Conservation (phyloP, 2,888 invertebrate genomes). For the Myopa tessellatipennis region DNA sequence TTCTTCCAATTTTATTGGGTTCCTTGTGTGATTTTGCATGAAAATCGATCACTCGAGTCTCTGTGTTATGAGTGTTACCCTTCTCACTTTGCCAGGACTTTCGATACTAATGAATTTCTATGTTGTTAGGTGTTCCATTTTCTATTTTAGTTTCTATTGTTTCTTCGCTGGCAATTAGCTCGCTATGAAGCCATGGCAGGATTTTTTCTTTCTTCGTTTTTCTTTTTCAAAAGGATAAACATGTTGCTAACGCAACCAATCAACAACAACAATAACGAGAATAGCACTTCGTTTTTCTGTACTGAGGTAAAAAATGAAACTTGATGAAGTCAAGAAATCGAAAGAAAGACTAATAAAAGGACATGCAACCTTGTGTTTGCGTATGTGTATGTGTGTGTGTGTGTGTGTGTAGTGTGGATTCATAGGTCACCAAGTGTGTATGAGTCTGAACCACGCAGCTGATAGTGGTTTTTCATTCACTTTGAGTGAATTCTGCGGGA, state of each 20-base stretch:
- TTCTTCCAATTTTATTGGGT: no score
- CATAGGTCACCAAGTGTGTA: neutral
- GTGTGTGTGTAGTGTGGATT: conserved; percentile 4
- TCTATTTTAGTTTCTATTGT: no score
- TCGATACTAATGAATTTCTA: no score
- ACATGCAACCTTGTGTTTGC: conserved; percentile 22
- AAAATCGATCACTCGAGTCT: no score
- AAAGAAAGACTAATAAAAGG: conserved; percentile 13
- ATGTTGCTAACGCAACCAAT: conserved; percentile 31
- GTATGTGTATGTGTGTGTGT: conserved; percentile 16
- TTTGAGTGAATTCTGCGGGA: no score
- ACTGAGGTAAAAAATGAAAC: neutral
- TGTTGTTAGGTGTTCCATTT: no score
- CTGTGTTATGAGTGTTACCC: no score
- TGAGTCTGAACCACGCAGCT: conserved; percentile 22
- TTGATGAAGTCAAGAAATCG: conserved; percentile 5
- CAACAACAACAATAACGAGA: conserved; percentile 22
- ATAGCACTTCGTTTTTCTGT: neutral
- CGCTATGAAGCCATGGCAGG: no score
- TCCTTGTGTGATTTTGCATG: no score
- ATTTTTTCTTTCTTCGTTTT: neutral
- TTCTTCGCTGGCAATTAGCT: no score
- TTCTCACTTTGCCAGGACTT: no score
- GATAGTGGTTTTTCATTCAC: neutral
- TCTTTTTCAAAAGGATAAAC: neutral